Conservation (phyloP, 2,113 vertebrate genomes). For the Sarotherodon lohbergeri region DNA sequence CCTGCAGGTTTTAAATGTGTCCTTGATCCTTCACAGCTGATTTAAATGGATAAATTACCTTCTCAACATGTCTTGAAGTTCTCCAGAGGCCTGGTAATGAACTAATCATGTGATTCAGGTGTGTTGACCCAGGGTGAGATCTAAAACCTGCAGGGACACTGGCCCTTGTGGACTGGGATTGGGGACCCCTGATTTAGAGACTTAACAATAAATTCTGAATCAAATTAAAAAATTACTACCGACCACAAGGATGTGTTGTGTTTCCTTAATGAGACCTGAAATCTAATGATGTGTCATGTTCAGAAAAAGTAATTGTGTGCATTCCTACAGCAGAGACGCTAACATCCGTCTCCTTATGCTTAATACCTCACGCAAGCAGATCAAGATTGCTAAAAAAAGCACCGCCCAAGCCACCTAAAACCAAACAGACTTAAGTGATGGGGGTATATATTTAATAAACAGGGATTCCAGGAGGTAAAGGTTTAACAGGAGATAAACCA, state of each 20-base stretch:
- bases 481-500: slow-evolving; percentile 18
- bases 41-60: too few relatives aligned
- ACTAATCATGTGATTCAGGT: too few relatives aligned
- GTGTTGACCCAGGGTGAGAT: too few relatives aligned
- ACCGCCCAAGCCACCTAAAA: neutral
- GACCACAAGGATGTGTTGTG: neutral
- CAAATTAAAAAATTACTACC: neutral
- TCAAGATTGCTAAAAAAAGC: slow-evolving; percentile 18
- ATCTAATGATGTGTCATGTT: neutral
- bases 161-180: too few relatives aligned
- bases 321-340: neutral
- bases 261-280: neutral
- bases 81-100: too few relatives aligned
- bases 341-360: neutral
- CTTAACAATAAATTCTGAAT: neutral
- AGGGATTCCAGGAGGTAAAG: slow-evolving; percentile 20
- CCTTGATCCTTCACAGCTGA: too few relatives aligned
- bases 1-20: too few relatives aligned
- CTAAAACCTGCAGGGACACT: too few relatives aligned
- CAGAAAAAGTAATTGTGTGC: neutral
- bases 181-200: neutral
- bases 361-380: neutral
- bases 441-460: neutral
- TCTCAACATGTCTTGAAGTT: too few relatives aligned
- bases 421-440: neutral